Conservation (phyloP, 2,113 vertebrate genomes). For the Acanthochromis polyacanthus region DNA sequence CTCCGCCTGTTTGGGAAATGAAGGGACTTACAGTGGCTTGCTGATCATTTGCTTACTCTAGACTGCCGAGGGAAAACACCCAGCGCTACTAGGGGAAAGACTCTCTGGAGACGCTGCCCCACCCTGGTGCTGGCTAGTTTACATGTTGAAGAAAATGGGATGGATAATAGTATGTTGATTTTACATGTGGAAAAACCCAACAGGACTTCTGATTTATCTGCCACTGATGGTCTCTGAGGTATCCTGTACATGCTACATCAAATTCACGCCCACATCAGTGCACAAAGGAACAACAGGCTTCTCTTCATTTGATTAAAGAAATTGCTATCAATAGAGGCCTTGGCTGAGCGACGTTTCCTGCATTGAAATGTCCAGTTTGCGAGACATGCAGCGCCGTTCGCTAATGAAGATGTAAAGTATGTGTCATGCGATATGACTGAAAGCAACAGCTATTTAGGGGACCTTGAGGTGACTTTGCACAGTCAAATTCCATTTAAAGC, state of each 20-base stretch:
- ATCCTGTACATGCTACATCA: not conserved
- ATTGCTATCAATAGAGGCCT: not conserved
- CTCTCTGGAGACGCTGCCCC: not conserved
- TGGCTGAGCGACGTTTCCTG: too few relatives aligned
- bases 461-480: not conserved
- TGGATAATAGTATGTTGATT: conserved; percentile 11
- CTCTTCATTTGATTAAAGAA: not conserved
- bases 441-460: not conserved
- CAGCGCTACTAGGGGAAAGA: not conserved
- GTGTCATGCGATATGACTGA: not conserved
- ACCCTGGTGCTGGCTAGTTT: not conserved
- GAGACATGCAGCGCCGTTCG: not conserved
- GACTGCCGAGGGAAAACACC: not conserved
- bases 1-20: conserved; percentile 19
- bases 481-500: not conserved
- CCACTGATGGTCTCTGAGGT: not conserved
- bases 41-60: conserved; percentile 23
- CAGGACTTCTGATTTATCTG: conserved; percentile 2
- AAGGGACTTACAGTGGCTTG: not conserved
- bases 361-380: too few relatives aligned
- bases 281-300: not conserved
- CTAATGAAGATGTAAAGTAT: not conserved
- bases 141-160: conserved; percentile 11
- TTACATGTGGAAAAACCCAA: not conserved
- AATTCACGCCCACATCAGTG: conserved; percentile 10